Evolutionary conservation across 2,888 invertebrate genomes (phyloP), one percentile per base, ranked within the genome.

Genomic region (Rhagonycha fulva): DNA sequence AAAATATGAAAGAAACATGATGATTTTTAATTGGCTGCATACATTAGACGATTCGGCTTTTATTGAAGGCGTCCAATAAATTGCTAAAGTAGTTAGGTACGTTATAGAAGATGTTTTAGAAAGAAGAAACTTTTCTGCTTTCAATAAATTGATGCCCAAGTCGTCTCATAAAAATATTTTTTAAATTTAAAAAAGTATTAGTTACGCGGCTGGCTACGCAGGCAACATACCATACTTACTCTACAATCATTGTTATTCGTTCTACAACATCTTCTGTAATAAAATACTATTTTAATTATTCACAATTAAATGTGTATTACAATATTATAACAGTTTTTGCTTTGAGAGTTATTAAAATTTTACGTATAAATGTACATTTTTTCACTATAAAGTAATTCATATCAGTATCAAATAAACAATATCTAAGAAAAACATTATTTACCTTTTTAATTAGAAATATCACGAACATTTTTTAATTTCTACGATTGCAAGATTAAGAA

Each of bases 1-100:
- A n/a, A 95, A 95, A 83, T 96, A 95, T 88, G 96, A 96, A 84
- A 88, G 96, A n/a, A 97, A 97, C 87, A 95, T 97, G 93, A 96
- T 96, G 94, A 97, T 97, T 75, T 97, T 97, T 89, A 96, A 96
- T 88, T 97, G 97, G 97, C 90, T 97, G 1, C 96, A 96, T 86
- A 95, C 95, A 1, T 90, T 97, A 19, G 95, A 96, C 85, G 95
- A 96, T 81, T 91, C 92, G 0, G 91, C 91, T 32, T 89, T 88
- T 79, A 87, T 87, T 30, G 91, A 90, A 82, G 89, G 88, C 2
- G 85, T 88, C 66, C 87, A 87, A 80, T 88, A 81, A 82, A 77
- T 24, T 73, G 19, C 26, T 67, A 61, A 19, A 19, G 30, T 66
- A 62, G 24, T 23, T 62, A 69, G 19, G 69, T 62, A 32, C 61